Evolutionary conservation across 1,140 invertebrate species (phyloP), one percentile per base, ranked within the genome.

Genomic region (Aleiodes sp.): DNA sequence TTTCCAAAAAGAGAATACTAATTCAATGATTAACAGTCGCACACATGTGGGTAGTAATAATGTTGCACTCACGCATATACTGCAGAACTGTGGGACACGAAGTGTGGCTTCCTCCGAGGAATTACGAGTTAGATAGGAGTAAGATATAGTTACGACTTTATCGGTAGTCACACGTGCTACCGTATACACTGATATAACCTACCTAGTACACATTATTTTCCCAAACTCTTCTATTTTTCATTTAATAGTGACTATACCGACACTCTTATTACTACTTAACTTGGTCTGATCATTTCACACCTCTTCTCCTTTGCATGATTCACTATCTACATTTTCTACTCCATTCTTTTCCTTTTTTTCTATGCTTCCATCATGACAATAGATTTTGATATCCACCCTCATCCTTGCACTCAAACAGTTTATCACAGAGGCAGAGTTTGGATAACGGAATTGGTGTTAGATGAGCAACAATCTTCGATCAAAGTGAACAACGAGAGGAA

Each of bases 401-500:
- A 43, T 43, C 19, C n/a, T 43, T 16, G 3, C 39, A 43, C 39
- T 14, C 39, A 43, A 43, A 43, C 19, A 43, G 39, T 43, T 43
- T 43, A 43, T 43, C 56, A 21, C 56, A 7, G 10, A 6, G 10
- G 56, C 16, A 26, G 19, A 59, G 29, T 59, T 31, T 59, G 39
- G 39, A 43, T 43, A 43, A 16, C 39, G 46, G 26, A 60, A 64
- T 64, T 12, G 8, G 12, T 21, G 19, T 19, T 7, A 14, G 33
- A 62, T 39, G 62, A 14, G 21, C 62, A 64, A 64, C 62, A 64
- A 64, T 64, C 46, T 64, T 64, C 62, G 26, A 41, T 19, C n/a
- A 26, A 8, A 9, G 19, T 24, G 26, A 24, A 56, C 10, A 4
- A 1, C 3, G 46, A 21, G 46, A 21, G 12, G 39, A 16, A 43